phyloP scores from a whole-genome alignment of 2,888 invertebrate species.

The Limenitis camilla region DNA sequence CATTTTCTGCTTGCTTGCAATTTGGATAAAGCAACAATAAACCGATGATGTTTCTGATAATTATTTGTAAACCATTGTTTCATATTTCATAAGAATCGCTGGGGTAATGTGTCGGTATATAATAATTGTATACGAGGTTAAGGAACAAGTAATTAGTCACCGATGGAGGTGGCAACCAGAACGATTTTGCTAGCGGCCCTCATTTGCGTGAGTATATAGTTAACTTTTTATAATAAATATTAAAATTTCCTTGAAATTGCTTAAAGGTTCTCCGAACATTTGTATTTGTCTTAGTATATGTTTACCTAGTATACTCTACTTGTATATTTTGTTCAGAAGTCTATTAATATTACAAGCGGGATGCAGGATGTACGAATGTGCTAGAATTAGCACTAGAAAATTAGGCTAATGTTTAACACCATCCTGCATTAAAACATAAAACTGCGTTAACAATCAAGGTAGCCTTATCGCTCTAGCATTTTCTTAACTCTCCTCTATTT shows the following conservation, averaged over 20 bases:
- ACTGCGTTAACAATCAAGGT: conserved; percentile 2
- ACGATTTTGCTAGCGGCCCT: conserved; percentile 40
- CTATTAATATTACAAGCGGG: not conserved
- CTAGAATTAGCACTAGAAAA: conserved; percentile 3
- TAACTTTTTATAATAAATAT: not conserved
- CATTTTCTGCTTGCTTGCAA: conserved; percentile 21
- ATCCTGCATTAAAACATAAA: conserved; percentile 2
- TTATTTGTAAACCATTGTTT: conserved; percentile 24
- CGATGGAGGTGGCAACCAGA: conserved; percentile 39
- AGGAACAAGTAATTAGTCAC: conserved; percentile 38
- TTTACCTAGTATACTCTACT: no score
- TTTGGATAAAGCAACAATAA: conserved; percentile 27
- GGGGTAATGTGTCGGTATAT: conserved; percentile 53
- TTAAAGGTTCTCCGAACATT: no score
- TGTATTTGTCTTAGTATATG: no score
- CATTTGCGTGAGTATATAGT: conserved; percentile 43
- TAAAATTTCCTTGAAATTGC: no score
- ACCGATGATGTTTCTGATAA: conserved; percentile 21
- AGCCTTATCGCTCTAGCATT: not conserved
- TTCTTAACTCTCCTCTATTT: not conserved
- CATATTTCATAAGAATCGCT: conserved; percentile 5
- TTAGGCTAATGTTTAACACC: conserved; percentile 5
- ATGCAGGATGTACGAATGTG: not conserved
- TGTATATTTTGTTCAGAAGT: no score
- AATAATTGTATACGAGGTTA: conserved; percentile 28